phyloP scores from a whole-genome alignment of 2,888 invertebrate genomes.

The Parascotia fuliginaria region DNA sequence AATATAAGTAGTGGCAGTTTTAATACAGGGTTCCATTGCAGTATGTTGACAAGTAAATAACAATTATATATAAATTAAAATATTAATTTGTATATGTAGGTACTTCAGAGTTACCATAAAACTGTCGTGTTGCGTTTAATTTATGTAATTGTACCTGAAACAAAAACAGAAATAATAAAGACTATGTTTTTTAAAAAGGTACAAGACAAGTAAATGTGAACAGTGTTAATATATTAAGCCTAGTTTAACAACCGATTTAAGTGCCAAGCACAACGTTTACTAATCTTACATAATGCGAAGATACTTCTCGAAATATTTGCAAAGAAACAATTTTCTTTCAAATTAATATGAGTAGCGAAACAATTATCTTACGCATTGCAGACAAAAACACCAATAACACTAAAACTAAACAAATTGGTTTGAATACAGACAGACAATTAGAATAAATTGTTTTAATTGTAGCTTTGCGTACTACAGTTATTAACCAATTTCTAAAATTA shows the following conservation, averaged over 20 bases:
- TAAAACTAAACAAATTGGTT: conserved; percentile 37
- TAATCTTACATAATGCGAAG: too few relatives aligned
- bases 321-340: neutral
- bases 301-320: too few relatives aligned
- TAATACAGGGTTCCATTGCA: too few relatives aligned
- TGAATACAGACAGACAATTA: conserved; percentile 31
- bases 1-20: too few relatives aligned
- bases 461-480: conserved; percentile 26
- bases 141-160: neutral
- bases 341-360: neutral
- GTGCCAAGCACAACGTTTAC: too few relatives aligned
- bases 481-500: conserved; percentile 43
- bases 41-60: too few relatives aligned
- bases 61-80: too few relatives aligned
- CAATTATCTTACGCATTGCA: conserved; percentile 6
- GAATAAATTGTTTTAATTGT: conserved; percentile 38
- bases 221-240: too few relatives aligned
- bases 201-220: neutral
- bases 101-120: neutral
- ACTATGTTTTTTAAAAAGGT: neutral
- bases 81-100: too few relatives aligned
- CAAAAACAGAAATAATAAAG: neutral
- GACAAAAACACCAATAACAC: conserved; percentile 30
- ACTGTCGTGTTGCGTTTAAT: neutral
- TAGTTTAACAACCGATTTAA: too few relatives aligned